These are phyloP conservation scores for Limnephilus rhombicus DNA, from an alignment of 2,888 invertebrate genomes.

Conservation along the genomic window DNA sequence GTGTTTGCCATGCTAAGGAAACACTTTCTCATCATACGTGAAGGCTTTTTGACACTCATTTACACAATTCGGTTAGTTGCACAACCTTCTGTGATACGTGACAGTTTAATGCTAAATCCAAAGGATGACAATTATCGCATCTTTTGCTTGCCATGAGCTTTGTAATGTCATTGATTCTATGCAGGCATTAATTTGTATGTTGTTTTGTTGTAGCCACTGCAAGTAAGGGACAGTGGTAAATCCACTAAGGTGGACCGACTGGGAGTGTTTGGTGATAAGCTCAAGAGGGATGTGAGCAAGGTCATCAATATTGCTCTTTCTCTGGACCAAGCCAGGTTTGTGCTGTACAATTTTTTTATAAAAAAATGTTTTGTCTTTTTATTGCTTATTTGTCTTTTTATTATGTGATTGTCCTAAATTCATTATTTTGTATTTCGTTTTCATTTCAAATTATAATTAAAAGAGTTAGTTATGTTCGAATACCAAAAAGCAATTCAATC, in stretches of 20 bases:
- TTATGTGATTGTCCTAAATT: neutral
- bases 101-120: too few relatives aligned
- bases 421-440: neutral
- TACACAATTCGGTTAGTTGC: too few relatives aligned
- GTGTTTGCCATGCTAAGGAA: too few relatives aligned
- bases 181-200: neutral
- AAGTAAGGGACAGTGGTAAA: constrained; percentile 81
- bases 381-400: too few relatives aligned
- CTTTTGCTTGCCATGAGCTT: too few relatives aligned
- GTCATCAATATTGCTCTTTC: constrained; percentile 47
- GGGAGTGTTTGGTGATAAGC: constrained; percentile 77
- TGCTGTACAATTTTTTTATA: neutral
- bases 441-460: neutral
- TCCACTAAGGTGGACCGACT: constrained; percentile 77
- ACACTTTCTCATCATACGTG: too few relatives aligned
- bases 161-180: too few relatives aligned
- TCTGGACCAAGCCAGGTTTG: constrained; percentile 58
- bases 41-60: too few relatives aligned
- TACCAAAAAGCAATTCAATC: neutral
- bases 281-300: constrained; percentile 26
- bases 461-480: neutral
- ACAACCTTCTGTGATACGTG: too few relatives aligned
- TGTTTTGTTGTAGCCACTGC: constrained; percentile 78
- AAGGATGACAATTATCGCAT: too few relatives aligned
- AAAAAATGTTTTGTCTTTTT: neutral